Evolutionary conservation across 2,888 invertebrate genomes (phyloP).

Genomic region (Cheilosia pagana): DNA sequence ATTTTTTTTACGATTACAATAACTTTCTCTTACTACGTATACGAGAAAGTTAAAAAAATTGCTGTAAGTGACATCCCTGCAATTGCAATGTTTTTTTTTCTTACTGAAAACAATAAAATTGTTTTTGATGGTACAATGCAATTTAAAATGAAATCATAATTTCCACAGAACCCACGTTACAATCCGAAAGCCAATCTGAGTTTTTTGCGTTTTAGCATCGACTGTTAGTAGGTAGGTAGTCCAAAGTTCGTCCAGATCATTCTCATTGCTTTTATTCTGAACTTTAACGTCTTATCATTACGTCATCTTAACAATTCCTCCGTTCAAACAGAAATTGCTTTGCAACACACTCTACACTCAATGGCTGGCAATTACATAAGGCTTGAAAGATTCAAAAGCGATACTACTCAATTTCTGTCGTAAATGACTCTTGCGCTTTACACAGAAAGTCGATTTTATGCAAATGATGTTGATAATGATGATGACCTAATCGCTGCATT

Average conservation of each 20-base stretch:
- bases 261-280: neutral
- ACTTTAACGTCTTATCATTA: neutral
- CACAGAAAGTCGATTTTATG: constrained; percentile 11
- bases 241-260: neutral
- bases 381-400: neutral
- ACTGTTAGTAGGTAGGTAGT: neutral
- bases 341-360: neutral
- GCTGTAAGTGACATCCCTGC: neutral
- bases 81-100: neutral
- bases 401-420: neutral
- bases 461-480: constrained; percentile 19
- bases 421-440: constrained; percentile 7
- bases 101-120: too few species aligned
- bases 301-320: neutral
- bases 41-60: too few species aligned
- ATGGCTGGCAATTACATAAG: neutral
- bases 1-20: too few species aligned
- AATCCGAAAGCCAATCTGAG: neutral
- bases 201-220: neutral
- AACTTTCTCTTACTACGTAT: too few species aligned
- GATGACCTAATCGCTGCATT: constrained; percentile 70
- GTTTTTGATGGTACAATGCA: too few species aligned
- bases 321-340: constrained; percentile 5
- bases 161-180: neutral
- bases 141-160: neutral